Percentiles rank a stretch among this genome's conserved stretches.
phyloP scores from a whole-genome alignment of 2,888 invertebrate species.

The Ochropleura plecta region DNA sequence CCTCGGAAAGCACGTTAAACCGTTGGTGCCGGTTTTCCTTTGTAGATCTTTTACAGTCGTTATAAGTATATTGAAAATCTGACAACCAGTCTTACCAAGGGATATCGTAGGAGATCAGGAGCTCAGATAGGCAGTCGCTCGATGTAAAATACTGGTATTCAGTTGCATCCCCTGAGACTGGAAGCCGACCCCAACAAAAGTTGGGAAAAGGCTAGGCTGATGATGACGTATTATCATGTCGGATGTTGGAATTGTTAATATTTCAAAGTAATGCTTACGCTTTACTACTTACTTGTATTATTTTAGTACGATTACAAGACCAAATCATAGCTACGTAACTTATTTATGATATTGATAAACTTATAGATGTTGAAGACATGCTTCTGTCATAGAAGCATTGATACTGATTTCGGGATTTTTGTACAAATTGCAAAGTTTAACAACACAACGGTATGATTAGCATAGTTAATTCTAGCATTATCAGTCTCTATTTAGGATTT shows the following conservation, averaged over 20 bases:
- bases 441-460: background rate
- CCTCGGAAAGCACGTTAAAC: too few species aligned
- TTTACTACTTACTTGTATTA: conserved; percentile 16
- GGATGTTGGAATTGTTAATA: conserved; percentile 4
- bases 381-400: background rate
- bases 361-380: background rate
- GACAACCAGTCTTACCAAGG: too few species aligned
- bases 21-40: too few species aligned
- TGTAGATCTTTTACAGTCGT: too few species aligned
- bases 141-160: too few species aligned
- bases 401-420: background rate
- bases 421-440: background rate
- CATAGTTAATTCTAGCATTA: background rate
- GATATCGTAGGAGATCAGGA: too few species aligned
- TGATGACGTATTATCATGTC: too few species aligned
- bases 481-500: background rate
- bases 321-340: conserved; percentile 1
- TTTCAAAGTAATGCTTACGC: conserved; percentile 14
- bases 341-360: background rate
- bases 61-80: too few species aligned
- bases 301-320: conserved; percentile 3
- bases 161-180: too few species aligned
- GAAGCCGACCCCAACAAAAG: too few species aligned
- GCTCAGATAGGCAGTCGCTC: too few species aligned
- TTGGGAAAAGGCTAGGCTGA: too few species aligned